phyloP scores from a whole-genome alignment of 2,888 invertebrate species.

The Eretmocerus hayati region DNA sequence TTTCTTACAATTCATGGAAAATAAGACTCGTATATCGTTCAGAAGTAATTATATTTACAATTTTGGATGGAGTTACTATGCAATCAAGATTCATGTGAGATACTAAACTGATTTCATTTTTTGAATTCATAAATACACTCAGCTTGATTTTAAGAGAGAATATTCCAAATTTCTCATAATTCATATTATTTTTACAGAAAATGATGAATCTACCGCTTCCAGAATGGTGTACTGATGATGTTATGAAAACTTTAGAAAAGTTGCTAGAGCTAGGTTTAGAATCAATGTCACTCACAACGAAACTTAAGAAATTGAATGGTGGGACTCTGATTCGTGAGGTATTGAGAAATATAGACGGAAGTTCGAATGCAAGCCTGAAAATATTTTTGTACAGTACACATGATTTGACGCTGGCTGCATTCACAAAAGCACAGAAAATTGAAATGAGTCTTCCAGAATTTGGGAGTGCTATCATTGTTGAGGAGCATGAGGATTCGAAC shows the following conservation, averaged over 20 bases:
- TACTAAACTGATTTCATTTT: background rate
- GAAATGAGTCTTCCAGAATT: background rate
- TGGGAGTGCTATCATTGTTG: slow-evolving; percentile 8
- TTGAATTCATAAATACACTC: background rate
- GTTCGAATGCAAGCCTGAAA: no score
- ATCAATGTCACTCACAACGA: background rate
- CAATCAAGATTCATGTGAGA: background rate
- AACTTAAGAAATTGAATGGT: slow-evolving; percentile 9
- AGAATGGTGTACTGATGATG: slow-evolving; percentile 2
- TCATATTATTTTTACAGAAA: slow-evolving; percentile 3
- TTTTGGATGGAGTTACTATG: background rate
- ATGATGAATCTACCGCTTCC: slow-evolving; percentile 3
- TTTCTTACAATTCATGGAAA: background rate
- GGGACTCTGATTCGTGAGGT: slow-evolving; percentile 4
- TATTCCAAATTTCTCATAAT: background rate
- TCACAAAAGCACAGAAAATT: slow-evolving; percentile 2
- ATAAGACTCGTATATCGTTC: background rate
- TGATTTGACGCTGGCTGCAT: slow-evolving; percentile 4
- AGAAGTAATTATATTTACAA: background rate
- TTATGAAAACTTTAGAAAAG: background rate
- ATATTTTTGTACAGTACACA: slow-evolving; percentile 12
- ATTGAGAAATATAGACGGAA: slow-evolving; percentile 6
- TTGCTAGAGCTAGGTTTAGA: background rate
- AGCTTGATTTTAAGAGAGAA: background rate
- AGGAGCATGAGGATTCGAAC: slow-evolving; percentile 2